Evolutionary conservation across 1,140 invertebrate genomes (phyloP).

Genomic region (Oscheius sp.): DNA sequence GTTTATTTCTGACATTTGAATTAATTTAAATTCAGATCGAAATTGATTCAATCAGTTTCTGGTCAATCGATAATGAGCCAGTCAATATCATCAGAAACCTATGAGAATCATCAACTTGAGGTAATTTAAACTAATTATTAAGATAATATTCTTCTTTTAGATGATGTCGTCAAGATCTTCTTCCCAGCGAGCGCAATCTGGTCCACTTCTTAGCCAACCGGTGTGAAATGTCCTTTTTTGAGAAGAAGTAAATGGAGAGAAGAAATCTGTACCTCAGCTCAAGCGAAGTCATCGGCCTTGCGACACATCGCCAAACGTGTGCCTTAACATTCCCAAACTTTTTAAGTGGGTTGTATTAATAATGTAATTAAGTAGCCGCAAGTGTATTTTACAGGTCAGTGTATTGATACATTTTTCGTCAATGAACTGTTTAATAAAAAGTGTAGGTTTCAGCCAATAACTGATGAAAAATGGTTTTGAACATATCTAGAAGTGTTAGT

Average conservation of each 20-base stretch:
- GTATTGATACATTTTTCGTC: no score
- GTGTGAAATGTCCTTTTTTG: neutral
- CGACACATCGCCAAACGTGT: no score
- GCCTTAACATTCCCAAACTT: no score
- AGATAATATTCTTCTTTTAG: neutral
- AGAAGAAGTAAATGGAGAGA: neutral
- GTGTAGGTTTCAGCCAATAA: no score
- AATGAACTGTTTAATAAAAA: no score
- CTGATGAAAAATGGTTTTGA: no score
- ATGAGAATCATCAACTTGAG: slow-evolving; percentile 5
- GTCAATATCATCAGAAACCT: neutral
- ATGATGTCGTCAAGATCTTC: neutral
- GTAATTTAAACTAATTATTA: neutral
- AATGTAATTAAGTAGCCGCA: no score
- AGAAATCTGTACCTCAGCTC: no score
- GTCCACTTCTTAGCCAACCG: neutral
- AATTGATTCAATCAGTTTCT: slow-evolving; percentile 1
- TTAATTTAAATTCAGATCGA: neutral
- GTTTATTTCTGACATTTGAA: neutral
- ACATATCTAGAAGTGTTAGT: no score
- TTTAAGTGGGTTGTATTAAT: no score
- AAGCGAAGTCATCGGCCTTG: no score
- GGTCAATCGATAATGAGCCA: neutral
- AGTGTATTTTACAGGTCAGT: no score
- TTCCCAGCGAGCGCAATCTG: neutral